Evolutionary conservation across 2,888 invertebrate species (phyloP).

Genomic region (Plagiodera versicolora): DNA sequence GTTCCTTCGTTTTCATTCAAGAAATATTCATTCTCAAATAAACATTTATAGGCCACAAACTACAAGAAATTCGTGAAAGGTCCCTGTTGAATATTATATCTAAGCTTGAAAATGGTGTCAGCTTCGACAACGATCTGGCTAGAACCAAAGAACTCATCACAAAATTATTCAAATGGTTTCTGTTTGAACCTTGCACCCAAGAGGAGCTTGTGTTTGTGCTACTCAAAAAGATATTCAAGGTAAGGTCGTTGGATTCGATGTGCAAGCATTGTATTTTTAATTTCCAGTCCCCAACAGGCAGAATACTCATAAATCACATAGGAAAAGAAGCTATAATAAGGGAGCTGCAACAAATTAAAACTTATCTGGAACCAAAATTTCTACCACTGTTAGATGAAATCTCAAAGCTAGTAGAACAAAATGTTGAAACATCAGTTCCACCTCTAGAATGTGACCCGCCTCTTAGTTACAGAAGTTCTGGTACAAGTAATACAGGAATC

Average conservation of each 20-base stretch:
- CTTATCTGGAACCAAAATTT: conserved; percentile 54
- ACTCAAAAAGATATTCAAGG: conserved; percentile 61
- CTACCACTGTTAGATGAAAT: conserved; percentile 55
- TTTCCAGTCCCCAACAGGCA: conserved; percentile 60
- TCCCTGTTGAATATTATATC: conserved; percentile 55
- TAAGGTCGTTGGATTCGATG: conserved; percentile 42
- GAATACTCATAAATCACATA: conserved; percentile 58
- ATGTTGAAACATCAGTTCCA: conserved; percentile 53
- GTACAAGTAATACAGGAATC: conserved; percentile 14
- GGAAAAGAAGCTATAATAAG: conserved; percentile 54
- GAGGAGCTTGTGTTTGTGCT: conserved; percentile 63
- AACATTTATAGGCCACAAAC: conserved; percentile 48
- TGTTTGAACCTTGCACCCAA: conserved; percentile 57
- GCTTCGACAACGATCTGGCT: conserved; percentile 63
- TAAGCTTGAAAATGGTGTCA: conserved; percentile 66
- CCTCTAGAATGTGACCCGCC: conserved; percentile 55
- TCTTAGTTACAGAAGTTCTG: conserved; percentile 45
- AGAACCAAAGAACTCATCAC: conserved; percentile 62
- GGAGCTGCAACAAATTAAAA: conserved; percentile 54
- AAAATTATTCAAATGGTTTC: conserved; percentile 66
- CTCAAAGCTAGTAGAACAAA: conserved; percentile 52
- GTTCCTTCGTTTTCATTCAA: conserved; percentile 1
- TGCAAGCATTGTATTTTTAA: neutral
- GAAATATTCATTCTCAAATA: conserved; percentile 11
- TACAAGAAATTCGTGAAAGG: conserved; percentile 53